phyloP scores from a whole-genome alignment of 2,888 invertebrate species.

The Dryomyza anilis region DNA sequence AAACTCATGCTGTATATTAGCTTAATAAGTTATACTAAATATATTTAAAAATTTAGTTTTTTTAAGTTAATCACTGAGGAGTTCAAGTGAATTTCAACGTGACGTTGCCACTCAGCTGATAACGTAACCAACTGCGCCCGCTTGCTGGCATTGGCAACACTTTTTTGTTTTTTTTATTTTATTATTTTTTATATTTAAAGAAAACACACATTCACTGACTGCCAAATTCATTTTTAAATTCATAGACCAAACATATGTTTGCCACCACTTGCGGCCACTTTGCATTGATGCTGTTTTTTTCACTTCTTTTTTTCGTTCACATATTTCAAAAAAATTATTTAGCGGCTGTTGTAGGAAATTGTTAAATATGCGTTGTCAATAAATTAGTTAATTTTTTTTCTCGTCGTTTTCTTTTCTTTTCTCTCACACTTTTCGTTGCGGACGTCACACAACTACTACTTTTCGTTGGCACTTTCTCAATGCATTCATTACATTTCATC shows the following conservation, averaged over 20 bases:
- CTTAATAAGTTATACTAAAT: neutral
- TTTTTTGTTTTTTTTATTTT: too few species aligned
- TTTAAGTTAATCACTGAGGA: too few species aligned
- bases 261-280: too few species aligned
- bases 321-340: too few species aligned
- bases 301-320: too few species aligned
- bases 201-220: neutral
- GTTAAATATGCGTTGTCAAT: neutral
- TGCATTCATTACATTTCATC: too few species aligned
- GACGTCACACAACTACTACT: conserved; percentile 3
- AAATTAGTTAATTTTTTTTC: neutral
- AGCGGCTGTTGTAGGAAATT: too few species aligned
- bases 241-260: conserved; percentile 6
- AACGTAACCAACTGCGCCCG: neutral
- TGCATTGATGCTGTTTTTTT: too few species aligned
- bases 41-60: too few species aligned
- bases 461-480: neutral
- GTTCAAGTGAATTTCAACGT: too few species aligned
- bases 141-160: neutral
- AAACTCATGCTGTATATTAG: neutral
- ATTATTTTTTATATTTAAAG: too few species aligned
- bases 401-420: neutral
- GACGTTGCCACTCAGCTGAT: neutral
- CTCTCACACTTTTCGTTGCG: neutral
- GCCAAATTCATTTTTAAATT: neutral